Evolutionary conservation across 2,888 invertebrate species (phyloP).

Genomic region (Epistrophe eligans): DNA sequence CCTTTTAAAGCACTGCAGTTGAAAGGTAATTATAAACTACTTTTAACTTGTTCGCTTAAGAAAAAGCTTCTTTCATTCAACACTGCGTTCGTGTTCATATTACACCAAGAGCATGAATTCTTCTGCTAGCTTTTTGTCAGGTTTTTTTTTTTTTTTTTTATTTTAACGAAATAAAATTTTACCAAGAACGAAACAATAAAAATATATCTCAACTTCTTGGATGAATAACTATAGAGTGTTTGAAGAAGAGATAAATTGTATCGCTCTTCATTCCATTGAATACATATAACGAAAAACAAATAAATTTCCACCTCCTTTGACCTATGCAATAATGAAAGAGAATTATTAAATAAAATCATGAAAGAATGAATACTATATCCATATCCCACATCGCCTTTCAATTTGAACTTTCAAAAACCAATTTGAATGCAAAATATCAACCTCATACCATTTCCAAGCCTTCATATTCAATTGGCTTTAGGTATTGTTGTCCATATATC

Average conservation of each 20-base stretch:
- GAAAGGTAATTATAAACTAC: conserved; percentile 28
- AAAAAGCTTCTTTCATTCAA: conserved; percentile 8
- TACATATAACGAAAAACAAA: conserved; percentile 11
- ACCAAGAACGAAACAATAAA: not conserved
- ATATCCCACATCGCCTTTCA: conserved; percentile 30
- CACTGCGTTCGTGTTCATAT: not conserved
- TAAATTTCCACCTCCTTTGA: conserved; percentile 34
- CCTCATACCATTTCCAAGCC: not conserved
- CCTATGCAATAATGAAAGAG: conserved; percentile 10
- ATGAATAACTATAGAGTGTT: not conserved
- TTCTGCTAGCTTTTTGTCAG: conserved; percentile 4
- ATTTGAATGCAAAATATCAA: conserved; percentile 66
- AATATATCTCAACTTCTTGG: not conserved
- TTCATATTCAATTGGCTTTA: not conserved
- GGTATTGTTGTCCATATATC: conserved; percentile 32
- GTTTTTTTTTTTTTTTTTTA: not conserved
- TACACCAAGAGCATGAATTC: not conserved
- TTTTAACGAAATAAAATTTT: not conserved
- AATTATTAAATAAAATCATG: conserved; percentile 54
- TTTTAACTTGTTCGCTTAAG: conserved; percentile 16
- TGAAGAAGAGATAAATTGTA: not conserved
- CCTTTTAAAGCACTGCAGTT: conserved; percentile 19
- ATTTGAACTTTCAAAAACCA: conserved; percentile 52
- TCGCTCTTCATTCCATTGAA: not conserved
- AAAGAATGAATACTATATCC: conserved; percentile 32